Evolutionary conservation across 2,888 invertebrate species (phyloP).

Genomic region (Notocelia uddmanniana): DNA sequence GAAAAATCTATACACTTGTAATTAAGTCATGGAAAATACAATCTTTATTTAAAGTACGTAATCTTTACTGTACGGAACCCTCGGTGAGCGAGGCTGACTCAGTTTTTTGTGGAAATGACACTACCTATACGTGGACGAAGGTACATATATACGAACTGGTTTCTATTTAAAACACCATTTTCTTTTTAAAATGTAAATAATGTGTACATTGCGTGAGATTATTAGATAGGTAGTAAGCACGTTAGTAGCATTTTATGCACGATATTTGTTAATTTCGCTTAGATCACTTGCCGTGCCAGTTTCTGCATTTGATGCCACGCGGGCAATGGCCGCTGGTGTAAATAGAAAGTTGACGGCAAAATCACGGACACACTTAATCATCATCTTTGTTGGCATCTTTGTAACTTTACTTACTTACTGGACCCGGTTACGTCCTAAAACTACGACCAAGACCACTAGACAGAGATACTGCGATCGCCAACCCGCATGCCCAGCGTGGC

Average conservation of each 20-base stretch:
- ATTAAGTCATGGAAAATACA: too few species aligned
- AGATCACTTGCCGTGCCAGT: conserved; percentile 22
- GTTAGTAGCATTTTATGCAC: conserved; percentile 14
- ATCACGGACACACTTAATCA: conserved; percentile 31
- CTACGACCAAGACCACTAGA: too few species aligned
- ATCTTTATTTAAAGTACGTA: too few species aligned
- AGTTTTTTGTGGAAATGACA: too few species aligned
- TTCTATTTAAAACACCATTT: too few species aligned
- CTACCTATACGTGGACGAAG: too few species aligned
- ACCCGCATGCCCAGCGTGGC: too few species aligned
- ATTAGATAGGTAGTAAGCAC: not conserved
- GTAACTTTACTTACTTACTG: not conserved
- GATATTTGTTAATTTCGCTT: conserved; percentile 19
- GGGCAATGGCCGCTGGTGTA: conserved; percentile 29
- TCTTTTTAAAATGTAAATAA: not conserved
- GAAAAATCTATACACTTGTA: too few species aligned
- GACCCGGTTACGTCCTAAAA: too few species aligned
- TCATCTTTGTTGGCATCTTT: conserved; percentile 20
- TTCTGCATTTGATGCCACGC: conserved; percentile 18
- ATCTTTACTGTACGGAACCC: too few species aligned
- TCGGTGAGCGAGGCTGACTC: too few species aligned
- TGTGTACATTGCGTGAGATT: not conserved
- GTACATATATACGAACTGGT: not conserved
- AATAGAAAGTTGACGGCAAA: conserved; percentile 42
- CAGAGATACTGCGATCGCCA: too few species aligned